Evolutionary conservation across 2,797 vertebrate genomes (phyloP).

Genomic region (Gymnopithys bicolor): DNA sequence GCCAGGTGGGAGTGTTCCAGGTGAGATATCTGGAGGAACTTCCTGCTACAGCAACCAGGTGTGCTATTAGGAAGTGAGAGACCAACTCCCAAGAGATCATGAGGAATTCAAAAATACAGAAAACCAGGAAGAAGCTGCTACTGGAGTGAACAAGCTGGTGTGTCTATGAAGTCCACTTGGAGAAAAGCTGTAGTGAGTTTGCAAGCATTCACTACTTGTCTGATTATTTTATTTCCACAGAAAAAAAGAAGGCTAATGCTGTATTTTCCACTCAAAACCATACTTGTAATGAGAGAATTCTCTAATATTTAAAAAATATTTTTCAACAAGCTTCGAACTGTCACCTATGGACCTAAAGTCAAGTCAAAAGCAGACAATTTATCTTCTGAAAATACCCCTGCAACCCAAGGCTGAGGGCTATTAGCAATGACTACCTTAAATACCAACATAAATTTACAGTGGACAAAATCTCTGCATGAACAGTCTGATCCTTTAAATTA

Average conservation of each 20-base stretch:
- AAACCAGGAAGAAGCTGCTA: neutral
- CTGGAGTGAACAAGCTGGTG: neutral
- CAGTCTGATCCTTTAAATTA: neutral
- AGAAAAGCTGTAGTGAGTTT: neutral
- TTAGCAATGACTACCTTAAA: neutral
- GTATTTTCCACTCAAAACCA: neutral
- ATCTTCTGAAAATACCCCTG: neutral
- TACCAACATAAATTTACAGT: neutral
- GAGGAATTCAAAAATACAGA: neutral
- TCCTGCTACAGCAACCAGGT: conserved; percentile 4
- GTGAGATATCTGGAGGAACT: neutral
- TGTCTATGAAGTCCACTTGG: fast-evolving
- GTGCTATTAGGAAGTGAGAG: neutral
- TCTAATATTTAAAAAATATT: neutral
- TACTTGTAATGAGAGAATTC: neutral
- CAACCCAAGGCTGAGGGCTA: neutral
- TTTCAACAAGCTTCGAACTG: neutral
- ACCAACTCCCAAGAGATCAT: neutral
- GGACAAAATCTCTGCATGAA: neutral
- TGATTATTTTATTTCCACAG: neutral
- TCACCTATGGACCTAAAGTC: neutral
- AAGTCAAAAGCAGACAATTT: neutral
- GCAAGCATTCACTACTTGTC: neutral
- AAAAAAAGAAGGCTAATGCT: neutral
- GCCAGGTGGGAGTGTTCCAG: neutral